A percentile compares a stretch with the other conserved stretches of the same genome.
Conservation (phyloP, 2,113 vertebrate genomes). For the Propithecus coquereli region DNA sequence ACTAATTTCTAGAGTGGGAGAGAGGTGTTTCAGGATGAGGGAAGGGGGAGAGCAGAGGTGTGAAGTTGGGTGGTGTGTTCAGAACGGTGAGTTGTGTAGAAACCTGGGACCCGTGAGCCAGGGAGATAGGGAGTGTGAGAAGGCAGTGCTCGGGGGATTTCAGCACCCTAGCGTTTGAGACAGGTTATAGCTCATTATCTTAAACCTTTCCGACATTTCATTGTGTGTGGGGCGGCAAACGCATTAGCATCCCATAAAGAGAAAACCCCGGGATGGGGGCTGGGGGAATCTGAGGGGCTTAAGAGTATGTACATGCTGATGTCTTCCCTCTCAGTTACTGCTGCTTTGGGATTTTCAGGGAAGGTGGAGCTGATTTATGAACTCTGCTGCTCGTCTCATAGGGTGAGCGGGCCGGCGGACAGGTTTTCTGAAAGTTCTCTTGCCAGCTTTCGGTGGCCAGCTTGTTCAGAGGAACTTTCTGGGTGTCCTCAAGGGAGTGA, state of each 20-base stretch:
- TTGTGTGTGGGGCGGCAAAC: background rate
- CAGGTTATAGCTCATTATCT: background rate
- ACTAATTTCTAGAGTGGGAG: background rate
- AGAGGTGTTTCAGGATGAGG: background rate
- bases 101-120: background rate
- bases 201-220: background rate
- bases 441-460: background rate
- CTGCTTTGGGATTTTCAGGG: background rate
- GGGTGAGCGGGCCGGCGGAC: background rate
- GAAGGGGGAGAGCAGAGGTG: background rate
- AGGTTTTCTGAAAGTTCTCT: background rate
- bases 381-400: background rate
- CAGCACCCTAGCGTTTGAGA: background rate
- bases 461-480: background rate
- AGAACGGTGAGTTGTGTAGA: background rate
- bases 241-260: background rate
- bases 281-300: background rate
- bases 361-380: background rate
- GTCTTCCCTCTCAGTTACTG: background rate
- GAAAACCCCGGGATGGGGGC: background rate
- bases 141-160: background rate
- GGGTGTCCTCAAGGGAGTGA: background rate
- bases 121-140: background rate
- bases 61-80: background rate
- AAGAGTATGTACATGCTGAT: rapidly evolving